Evolutionary conservation across 64 coral and sea anemone species (phyloP), one percentile per base, ranked within the genome.

Genomic region (Montipora efflorescens): DNA sequence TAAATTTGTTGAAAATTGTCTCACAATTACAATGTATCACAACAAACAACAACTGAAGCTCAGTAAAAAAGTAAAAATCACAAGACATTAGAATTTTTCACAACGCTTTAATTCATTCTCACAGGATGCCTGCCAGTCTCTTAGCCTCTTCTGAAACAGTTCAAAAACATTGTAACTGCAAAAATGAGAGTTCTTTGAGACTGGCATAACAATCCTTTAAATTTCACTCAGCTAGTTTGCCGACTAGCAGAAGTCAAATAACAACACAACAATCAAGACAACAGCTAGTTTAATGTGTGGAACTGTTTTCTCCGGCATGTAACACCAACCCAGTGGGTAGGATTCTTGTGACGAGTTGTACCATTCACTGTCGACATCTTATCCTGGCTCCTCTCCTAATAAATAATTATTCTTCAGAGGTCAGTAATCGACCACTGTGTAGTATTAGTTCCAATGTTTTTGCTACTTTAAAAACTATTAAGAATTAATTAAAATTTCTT

Each of bases 341-440:
- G 76, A 78, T 48, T 86, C 82, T 86, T 86, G 82, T n/a, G 82
- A 86, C 48, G 64, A 72, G 64, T 82, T 36, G 80, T 62, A 82
- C 55, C 80, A 82, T 57, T 86, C 44, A 86, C 82, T 72, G 82
- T 36, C 81, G 59, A 47, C 82, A 50, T 84, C 55, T 78, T 79
- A 93, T 87, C 84, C 76, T 93, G 92, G 83, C 82, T 48, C 82
- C 46, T 86, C 82, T 86, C 82, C 86, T 93, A 93, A 80, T 79
- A 88, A 93, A 93, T 79, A 93, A 77, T 57, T 57, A 57, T 78
- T 93, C 92, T 93, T 93, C 82, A 93, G 92, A 93, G 92, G 92
- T 93, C 92, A 93, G 92, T 93, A 93, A 93, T 87, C 92, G 92
- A 93, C 92, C 92, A 88, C 84, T 81, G 90, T 75, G 92, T 93